Evolutionary conservation across 2,797 vertebrate genomes (phyloP).

Genomic region (Labeo calbasu): DNA sequence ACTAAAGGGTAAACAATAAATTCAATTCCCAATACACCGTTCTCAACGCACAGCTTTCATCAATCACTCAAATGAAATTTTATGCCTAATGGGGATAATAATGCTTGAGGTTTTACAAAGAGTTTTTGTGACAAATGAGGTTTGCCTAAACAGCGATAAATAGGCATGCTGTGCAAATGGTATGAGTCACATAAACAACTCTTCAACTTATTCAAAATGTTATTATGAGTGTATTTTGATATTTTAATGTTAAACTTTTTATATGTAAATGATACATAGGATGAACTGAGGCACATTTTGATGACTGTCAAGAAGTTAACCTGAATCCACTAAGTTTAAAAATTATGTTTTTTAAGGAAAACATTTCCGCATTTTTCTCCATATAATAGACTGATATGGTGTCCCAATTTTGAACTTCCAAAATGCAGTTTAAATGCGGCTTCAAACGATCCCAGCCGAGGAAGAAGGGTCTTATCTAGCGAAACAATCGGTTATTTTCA

Average conservation of each 20-base stretch:
- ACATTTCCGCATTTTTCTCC: too few species aligned
- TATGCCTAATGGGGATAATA: conserved; percentile 33
- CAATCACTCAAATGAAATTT: conserved; percentile 33
- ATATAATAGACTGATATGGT: too few species aligned
- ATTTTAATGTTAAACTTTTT: neutral
- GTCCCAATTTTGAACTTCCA: too few species aligned
- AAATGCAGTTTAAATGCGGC: too few species aligned
- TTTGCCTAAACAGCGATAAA: conserved; percentile 34
- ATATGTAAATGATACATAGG: neutral
- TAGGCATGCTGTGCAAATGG: neutral
- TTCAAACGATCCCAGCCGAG: too few species aligned
- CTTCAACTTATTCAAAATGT: conserved; percentile 5
- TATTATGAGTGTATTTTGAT: conserved; percentile 10
- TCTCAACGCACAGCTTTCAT: neutral
- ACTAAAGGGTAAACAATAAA: neutral
- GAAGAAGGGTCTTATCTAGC: too few species aligned
- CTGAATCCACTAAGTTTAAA: neutral
- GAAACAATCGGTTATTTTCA: too few species aligned
- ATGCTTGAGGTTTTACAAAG: conserved; percentile 17
- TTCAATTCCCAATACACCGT: conserved; percentile 8
- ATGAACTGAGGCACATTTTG: neutral
- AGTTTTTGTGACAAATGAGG: conserved; percentile 34
- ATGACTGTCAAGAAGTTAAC: neutral
- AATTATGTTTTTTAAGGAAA: too few species aligned
- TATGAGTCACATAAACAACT: conserved; percentile 4